Evolutionary conservation across 2,797 vertebrate genomes (phyloP), one percentile per base, ranked within the genome.

Genomic region (Lutjanus campechanus): DNA sequence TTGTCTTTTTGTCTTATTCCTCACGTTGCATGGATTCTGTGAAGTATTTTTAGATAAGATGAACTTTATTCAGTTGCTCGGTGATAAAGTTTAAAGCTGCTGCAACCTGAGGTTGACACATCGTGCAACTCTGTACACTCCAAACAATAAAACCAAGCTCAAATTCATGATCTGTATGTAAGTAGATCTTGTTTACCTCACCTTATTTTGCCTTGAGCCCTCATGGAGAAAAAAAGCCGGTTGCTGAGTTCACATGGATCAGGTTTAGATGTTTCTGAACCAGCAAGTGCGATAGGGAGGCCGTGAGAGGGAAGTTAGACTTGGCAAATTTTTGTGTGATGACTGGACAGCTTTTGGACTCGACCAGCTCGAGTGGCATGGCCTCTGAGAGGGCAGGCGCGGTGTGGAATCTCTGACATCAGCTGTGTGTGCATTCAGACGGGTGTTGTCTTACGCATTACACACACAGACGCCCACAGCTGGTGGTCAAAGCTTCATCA

Each of bases 371-470:
- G 47, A 74, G 69, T 77, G 82, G 74, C 81, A 62, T 8, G 67
- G 81, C 77, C 83, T 81, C 77, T 0, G 75, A 79, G 79, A 86
- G 82, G 87, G 77, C 82, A 70, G 63, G 53, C 82, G 7, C 15
- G 64, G 77, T 75, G 79, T 90, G 88, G 89, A 91, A 92, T 91
- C 88, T 92, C 87, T 92, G 88, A 92, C 89, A 88, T 94, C 85
- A 90, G 91, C 88, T 74, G 77, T 56, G 84, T 84, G 64, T 81
- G 84, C 73, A 60, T 86, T 60, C 63, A 59, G 55, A 15, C 75
- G 44, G 81, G 79, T 92, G 87, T 88, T 89, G 85, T 90, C 86
- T 89, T 84, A 78, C 69, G 7, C 64, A 7, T 79, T 61, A 65
- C 62, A 72, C 69, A 83, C 77, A 70, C 73, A 71, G 22, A 69